Conservation (phyloP, 2,888 invertebrate species). For the Tinea pellionella region DNA sequence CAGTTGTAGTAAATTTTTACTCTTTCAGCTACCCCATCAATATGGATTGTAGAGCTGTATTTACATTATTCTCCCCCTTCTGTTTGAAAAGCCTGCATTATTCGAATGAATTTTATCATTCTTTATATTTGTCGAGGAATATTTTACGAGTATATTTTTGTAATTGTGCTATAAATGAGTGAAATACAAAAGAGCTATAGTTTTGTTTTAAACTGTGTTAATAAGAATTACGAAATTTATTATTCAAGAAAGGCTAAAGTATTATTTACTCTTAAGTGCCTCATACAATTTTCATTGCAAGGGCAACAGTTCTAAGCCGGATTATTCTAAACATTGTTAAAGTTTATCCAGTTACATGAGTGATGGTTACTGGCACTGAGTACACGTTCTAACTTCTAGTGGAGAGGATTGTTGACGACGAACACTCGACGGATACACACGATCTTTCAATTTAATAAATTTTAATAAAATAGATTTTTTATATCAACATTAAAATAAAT, state of each 20-base stretch:
- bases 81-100: neutral
- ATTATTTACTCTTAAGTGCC: neutral
- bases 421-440: neutral
- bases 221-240: too few species aligned
- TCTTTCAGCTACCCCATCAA: neutral
- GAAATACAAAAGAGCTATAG: too few species aligned
- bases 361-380: slow-evolving; percentile 4
- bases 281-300: slow-evolving; percentile 2
- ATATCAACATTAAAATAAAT: too few species aligned
- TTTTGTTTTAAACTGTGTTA: too few species aligned
- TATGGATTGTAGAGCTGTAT: neutral
- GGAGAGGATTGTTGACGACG: neutral
- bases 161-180: too few species aligned
- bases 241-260: too few species aligned
- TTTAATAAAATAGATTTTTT: too few species aligned
- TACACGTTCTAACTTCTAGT: slow-evolving; percentile 7
- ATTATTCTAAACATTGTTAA: slow-evolving; percentile 10
- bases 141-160: too few species aligned
- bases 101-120: too few species aligned
- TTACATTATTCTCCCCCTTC: neutral
- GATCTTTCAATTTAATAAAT: neutral
- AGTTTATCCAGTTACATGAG: slow-evolving; percentile 4
- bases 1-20: neutral
- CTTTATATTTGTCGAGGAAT: too few species aligned
- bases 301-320: neutral